These are phyloP conservation scores for Pammene aurita DNA, from an alignment of 2,888 invertebrate species.

Conservation along the genomic window DNA sequence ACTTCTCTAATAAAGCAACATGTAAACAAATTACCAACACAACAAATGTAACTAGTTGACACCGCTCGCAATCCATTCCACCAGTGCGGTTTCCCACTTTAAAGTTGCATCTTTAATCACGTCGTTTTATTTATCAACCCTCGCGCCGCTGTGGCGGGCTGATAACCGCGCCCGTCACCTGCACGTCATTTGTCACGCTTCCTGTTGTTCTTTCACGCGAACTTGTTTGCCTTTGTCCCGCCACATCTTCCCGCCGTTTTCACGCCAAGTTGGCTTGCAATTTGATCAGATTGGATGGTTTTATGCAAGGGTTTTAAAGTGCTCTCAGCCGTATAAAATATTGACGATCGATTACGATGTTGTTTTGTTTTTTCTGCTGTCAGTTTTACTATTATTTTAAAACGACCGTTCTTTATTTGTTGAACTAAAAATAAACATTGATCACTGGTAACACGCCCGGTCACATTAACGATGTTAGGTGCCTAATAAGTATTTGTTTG, in stretches of 20 bases:
- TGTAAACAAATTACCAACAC: not conserved
- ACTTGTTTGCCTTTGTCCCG: constrained; percentile 41
- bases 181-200: constrained; percentile 77
- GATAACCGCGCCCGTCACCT: constrained; percentile 71
- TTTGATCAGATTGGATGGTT: constrained; percentile 46
- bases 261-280: constrained; percentile 64
- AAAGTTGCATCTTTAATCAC: constrained; percentile 38
- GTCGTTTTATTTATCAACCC: constrained; percentile 37
- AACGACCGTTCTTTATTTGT: constrained; percentile 1
- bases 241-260: constrained; percentile 48
- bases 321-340: constrained; percentile 36
- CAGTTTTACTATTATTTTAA: constrained; percentile 4
- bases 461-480: no score
- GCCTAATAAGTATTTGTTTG: no score
- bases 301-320: constrained; percentile 40
- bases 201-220: constrained; percentile 54
- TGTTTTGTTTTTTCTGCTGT: constrained; percentile 22
- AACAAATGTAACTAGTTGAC: constrained; percentile 7
- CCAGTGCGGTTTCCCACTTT: constrained; percentile 21
- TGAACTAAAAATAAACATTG: not conserved
- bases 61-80: constrained; percentile 17
- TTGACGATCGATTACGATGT: constrained; percentile 22
- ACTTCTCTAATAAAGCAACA: not conserved
- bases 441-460: no score
- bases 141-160: constrained; percentile 51